Conservation (phyloP, 2,888 invertebrate genomes). For the Euclidia mi region DNA sequence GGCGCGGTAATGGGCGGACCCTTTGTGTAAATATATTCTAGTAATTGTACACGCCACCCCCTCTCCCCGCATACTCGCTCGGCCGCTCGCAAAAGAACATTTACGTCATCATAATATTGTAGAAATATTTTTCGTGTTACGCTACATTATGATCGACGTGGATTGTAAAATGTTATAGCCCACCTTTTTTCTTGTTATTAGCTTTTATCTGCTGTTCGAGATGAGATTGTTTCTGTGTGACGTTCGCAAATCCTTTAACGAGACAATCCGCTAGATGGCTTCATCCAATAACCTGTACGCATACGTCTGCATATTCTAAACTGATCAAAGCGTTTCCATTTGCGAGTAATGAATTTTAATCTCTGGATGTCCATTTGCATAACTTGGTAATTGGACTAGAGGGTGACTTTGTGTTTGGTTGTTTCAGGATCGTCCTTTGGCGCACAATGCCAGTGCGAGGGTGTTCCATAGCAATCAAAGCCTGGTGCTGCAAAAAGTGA, state of each 20-base stretch:
- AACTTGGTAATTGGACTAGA: no score
- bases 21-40: constrained; percentile 73
- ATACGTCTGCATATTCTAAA: constrained; percentile 1
- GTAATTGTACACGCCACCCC: constrained; percentile 62
- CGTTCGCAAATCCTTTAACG: not conserved
- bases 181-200: constrained; percentile 22
- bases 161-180: constrained; percentile 29
- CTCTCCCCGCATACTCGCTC: constrained; percentile 21
- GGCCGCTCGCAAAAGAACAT: constrained; percentile 45
- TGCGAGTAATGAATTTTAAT: constrained; percentile 2
- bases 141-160: constrained; percentile 40
- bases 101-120: constrained; percentile 55
- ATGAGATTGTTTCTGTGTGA: constrained; percentile 4
- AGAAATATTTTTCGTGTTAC: constrained; percentile 39
- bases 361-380: no score
- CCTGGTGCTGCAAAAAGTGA: constrained; percentile 97
- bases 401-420: not conserved
- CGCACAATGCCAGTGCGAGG: constrained; percentile 96
- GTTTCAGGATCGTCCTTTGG: constrained; percentile 93
- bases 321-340: constrained; percentile 2
- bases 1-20: constrained; percentile 63
- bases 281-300: not conserved
- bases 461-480: constrained; percentile 98
- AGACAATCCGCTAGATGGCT: not conserved
- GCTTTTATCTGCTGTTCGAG: constrained; percentile 19